Conservation (phyloP, 2,797 vertebrate genomes). For the Pseudopleuronectes americanus region DNA sequence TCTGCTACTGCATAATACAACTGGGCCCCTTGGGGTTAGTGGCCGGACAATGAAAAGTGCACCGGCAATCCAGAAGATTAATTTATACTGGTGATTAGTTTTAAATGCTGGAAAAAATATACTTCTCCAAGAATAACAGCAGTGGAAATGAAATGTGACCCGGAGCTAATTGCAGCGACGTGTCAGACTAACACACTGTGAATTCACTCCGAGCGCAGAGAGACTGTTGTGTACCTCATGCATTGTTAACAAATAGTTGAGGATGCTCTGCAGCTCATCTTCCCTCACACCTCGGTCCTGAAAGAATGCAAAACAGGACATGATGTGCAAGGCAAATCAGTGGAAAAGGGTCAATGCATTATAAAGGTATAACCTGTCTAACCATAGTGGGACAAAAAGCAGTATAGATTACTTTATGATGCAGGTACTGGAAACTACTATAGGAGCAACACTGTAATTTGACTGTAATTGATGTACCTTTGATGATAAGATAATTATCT, state of each 20-base stretch:
- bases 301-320: slow-evolving; percentile 30
- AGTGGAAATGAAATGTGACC: slow-evolving; percentile 29
- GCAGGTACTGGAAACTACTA: too few species aligned
- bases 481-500: slow-evolving; percentile 15
- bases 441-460: background rate
- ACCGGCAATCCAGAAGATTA: slow-evolving; percentile 12
- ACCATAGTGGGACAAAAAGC: background rate
- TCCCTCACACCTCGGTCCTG: slow-evolving; percentile 96
- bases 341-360: background rate
- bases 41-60: background rate
- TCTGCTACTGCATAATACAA: slow-evolving; percentile 15
- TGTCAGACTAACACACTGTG: slow-evolving; percentile 25
- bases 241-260: slow-evolving; percentile 95
- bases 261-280: slow-evolving; percentile 95
- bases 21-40: background rate
- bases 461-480: slow-evolving; percentile 14
- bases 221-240: slow-evolving; percentile 88
- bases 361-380: background rate
- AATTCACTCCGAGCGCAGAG: slow-evolving; percentile 11
- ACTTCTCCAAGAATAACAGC: slow-evolving; percentile 15
- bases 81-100: slow-evolving; percentile 12
- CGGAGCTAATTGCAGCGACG: slow-evolving; percentile 19
- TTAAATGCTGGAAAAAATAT: slow-evolving; percentile 11
- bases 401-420: background rate
- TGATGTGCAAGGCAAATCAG: background rate